phyloP scores from a whole-genome alignment of 2,888 invertebrate genomes.

The Lasioglossum figueresi region DNA sequence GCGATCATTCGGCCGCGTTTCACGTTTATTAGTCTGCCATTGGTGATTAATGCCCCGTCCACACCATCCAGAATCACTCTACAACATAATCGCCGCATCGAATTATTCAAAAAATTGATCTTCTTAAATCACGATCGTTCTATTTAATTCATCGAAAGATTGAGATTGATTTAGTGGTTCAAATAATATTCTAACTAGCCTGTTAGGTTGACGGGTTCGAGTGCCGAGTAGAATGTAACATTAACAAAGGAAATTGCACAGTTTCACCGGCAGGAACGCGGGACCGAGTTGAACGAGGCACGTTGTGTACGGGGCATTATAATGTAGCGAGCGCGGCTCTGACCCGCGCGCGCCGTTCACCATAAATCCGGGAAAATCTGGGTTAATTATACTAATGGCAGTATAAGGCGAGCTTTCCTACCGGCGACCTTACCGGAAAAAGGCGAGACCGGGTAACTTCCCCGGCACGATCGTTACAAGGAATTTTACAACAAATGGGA shows the following conservation, averaged over 20 bases:
- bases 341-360: conserved; percentile 69
- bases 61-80: neutral
- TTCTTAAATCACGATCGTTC: neutral
- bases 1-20: conserved; percentile 31
- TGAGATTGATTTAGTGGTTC: neutral
- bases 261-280: neutral
- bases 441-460: conserved; percentile 61
- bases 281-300: conserved; percentile 15
- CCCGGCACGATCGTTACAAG: conserved; percentile 31
- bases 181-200: neutral
- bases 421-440: conserved; percentile 68
- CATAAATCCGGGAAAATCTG: conserved; percentile 76
- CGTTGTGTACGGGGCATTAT: conserved; percentile 56
- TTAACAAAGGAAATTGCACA: neutral
- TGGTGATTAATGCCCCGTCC: conserved; percentile 13
- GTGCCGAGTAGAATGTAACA: neutral
- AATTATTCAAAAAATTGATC: neutral
- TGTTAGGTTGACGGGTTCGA: neutral
- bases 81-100: neutral
- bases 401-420: conserved; percentile 68
- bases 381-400: conserved; percentile 74
- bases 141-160: neutral
- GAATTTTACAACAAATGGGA: conserved; percentile 39
- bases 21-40: conserved; percentile 22
- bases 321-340: conserved; percentile 48